Conservation (phyloP, 2,888 invertebrate genomes). For the Xiphydria camelus region DNA sequence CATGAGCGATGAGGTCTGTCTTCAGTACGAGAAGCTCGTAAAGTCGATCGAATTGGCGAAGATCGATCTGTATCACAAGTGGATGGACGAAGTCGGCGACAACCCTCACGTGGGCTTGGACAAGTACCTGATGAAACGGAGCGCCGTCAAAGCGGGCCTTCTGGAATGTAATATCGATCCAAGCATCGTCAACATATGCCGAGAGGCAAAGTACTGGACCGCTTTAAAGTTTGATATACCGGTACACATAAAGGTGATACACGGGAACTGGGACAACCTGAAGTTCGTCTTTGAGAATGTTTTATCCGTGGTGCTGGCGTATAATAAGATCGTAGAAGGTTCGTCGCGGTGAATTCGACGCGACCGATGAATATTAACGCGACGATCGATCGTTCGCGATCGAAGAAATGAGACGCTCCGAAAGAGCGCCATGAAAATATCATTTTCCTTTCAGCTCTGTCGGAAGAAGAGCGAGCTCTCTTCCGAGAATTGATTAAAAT, state of each 20-base stretch:
- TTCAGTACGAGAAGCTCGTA: slow-evolving; percentile 69
- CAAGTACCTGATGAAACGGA: slow-evolving; percentile 73
- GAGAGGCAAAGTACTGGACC: slow-evolving; percentile 76
- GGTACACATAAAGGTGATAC: slow-evolving; percentile 67
- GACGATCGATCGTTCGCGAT: too few species aligned
- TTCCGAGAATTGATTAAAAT: slow-evolving; percentile 72
- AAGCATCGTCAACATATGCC: slow-evolving; percentile 68
- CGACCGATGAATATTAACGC: too few species aligned
- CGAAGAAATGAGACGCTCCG: too few species aligned
- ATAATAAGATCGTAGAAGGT: slow-evolving; percentile 74
- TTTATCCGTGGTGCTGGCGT: slow-evolving; percentile 71
- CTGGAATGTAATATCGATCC: slow-evolving; percentile 82
- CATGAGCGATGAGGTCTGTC: slow-evolving; percentile 71
- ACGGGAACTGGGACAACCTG: slow-evolving; percentile 63
- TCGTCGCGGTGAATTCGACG: too few species aligned
- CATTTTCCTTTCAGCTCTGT: slow-evolving; percentile 62
- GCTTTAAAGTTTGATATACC: slow-evolving; percentile 73
- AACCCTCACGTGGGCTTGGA: slow-evolving; percentile 67
- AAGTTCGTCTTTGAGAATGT: slow-evolving; percentile 73
- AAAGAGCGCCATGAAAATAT: too few species aligned
- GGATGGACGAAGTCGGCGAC: slow-evolving; percentile 65
- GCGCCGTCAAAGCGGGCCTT: slow-evolving; percentile 63
- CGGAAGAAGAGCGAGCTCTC: slow-evolving; percentile 74
- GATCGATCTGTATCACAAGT: slow-evolving; percentile 61
- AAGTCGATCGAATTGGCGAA: slow-evolving; percentile 64